Conservation (phyloP, 64 coral and sea anemone genomes). For the Porites lutea region DNA sequence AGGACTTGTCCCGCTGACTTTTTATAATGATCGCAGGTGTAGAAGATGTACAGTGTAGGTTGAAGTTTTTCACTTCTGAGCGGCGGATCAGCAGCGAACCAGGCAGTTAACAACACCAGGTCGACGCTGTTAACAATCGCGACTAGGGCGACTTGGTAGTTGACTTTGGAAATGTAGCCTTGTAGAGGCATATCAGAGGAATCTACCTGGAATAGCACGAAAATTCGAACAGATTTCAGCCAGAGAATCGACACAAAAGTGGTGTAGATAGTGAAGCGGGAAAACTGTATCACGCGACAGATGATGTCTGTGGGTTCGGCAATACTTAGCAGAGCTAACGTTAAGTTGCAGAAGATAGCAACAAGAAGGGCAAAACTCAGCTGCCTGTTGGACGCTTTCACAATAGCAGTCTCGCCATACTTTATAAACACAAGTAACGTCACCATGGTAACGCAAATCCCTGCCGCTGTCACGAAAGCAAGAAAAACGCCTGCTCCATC, state of each 20-base stretch:
- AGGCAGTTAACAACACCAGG: not conserved
- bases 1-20: not conserved
- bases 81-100: constrained; percentile 39
- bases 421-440: constrained; percentile 17
- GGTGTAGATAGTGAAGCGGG: not conserved
- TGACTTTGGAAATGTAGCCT: constrained; percentile 8
- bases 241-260: constrained; percentile 9
- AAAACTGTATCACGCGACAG: constrained; percentile 18
- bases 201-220: not conserved
- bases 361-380: constrained; percentile 11
- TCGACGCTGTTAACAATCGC: constrained; percentile 18
- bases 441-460: not conserved
- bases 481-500: constrained; percentile 1
- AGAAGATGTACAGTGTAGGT: constrained; percentile 13
- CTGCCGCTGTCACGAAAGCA: not conserved
- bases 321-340: not conserved
- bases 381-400: constrained; percentile 23
- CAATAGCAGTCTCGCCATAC: constrained; percentile 20
- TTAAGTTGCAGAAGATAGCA: not conserved
- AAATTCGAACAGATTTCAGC: not conserved
- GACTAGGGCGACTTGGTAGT: constrained; percentile 16
- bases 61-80: constrained; percentile 1
- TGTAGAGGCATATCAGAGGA: not conserved
- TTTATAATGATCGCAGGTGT: constrained; percentile 31
- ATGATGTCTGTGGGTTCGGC: not conserved